Conservation (phyloP, 2,888 invertebrate species). For the Leuctra nigra region DNA sequence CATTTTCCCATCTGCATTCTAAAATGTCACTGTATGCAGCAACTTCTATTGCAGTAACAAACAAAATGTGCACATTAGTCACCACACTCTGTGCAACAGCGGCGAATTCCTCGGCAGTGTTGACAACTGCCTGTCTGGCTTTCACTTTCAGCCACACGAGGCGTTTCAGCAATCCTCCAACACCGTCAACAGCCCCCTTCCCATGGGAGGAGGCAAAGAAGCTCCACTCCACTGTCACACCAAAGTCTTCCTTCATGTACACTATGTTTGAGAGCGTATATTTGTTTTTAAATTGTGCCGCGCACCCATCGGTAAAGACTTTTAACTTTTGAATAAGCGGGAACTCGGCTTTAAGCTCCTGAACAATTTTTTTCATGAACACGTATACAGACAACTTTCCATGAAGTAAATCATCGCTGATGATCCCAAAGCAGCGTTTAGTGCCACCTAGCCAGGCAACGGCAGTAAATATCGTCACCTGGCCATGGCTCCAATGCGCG, state of each 20-base stretch:
- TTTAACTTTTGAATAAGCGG: not conserved
- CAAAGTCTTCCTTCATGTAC: constrained; percentile 7
- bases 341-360: not conserved
- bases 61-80: constrained; percentile 1
- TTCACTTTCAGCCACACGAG: constrained; percentile 16
- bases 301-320: constrained; percentile 9
- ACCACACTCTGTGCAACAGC: not conserved
- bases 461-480: constrained; percentile 22
- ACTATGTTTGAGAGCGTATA: constrained; percentile 8
- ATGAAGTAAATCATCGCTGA: constrained; percentile 16
- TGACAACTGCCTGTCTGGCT: constrained; percentile 4
- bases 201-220: constrained; percentile 17
- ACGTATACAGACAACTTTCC: constrained; percentile 10
- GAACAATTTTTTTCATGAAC: not conserved
- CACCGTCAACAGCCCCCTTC: constrained; percentile 12
- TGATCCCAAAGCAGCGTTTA: constrained; percentile 12
- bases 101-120: constrained; percentile 8
- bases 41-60: not conserved
- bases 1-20: constrained; percentile 1
- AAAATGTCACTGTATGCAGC: not conserved
- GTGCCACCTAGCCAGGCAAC: constrained; percentile 12
- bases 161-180: constrained; percentile 2
- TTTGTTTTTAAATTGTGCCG: constrained; percentile 9
- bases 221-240: constrained; percentile 3
- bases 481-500: constrained; percentile 21